phyloP scores from a whole-genome alignment of 2,888 invertebrate genomes.

The Lacanobia oleracea region DNA sequence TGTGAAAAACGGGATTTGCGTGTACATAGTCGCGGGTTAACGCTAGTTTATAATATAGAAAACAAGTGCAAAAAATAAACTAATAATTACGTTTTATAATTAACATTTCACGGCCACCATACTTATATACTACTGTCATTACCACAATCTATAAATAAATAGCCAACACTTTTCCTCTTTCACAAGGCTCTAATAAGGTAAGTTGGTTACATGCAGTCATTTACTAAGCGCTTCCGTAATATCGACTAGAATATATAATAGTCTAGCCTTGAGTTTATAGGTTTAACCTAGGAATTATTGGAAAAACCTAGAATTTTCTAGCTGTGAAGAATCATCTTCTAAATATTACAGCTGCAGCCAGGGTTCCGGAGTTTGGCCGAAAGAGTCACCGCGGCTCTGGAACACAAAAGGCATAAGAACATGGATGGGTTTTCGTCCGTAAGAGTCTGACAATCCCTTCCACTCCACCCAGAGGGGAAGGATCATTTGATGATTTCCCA shows the following conservation, averaged over 20 bases:
- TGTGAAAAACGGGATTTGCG: too few relatives aligned
- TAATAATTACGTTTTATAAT: neutral
- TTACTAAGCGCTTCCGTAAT: conserved; percentile 53
- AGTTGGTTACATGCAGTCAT: conserved; percentile 49
- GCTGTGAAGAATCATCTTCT: neutral
- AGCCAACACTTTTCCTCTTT: conserved; percentile 58
- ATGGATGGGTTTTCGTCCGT: too few relatives aligned
- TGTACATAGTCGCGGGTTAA: too few relatives aligned
- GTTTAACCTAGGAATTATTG: conserved; percentile 44
- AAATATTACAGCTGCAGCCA: neutral
- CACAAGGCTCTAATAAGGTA: conserved; percentile 63
- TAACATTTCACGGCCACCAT: conserved; percentile 29
- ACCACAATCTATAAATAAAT: conserved; percentile 44
- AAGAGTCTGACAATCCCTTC: too few relatives aligned
- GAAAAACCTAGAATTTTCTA: conserved; percentile 7
- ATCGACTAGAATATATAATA: conserved; percentile 57
- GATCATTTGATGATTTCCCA: too few relatives aligned
- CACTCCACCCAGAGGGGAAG: too few relatives aligned
- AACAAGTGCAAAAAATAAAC: neutral
- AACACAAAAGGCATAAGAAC: too few relatives aligned
- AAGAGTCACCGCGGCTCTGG: too few relatives aligned
- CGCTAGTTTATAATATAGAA: neutral
- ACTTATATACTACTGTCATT: conserved; percentile 14
- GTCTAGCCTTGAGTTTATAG: conserved; percentile 30
- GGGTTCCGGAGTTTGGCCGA: too few relatives aligned